Conservation (phyloP, 2,113 vertebrate species). For the Sebastes fasciatus region DNA sequence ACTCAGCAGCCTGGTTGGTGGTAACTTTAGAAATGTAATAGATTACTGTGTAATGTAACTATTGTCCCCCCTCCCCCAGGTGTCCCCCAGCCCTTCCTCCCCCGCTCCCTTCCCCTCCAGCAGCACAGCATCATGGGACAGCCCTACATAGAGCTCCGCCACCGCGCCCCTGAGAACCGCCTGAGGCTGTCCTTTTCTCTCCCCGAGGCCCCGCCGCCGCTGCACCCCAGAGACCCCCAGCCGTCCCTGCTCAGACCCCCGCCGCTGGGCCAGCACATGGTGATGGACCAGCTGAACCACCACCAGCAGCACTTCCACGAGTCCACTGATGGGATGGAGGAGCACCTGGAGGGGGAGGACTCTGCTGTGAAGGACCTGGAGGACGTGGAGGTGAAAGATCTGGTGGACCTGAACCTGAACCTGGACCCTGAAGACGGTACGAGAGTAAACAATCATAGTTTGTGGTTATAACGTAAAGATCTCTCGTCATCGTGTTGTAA, state of each 20-base stretch:
- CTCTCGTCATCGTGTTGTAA: too few species aligned
- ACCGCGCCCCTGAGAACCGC: constrained; percentile 89
- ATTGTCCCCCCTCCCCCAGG: constrained; percentile 54
- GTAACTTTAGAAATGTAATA: too few species aligned
- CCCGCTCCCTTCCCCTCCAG: constrained; percentile 86
- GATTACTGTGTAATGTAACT: too few species aligned
- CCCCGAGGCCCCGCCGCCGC: background rate
- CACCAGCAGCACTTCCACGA: constrained; percentile 48
- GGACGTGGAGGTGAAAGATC: constrained; percentile 97
- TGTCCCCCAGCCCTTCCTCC: constrained; percentile 88
- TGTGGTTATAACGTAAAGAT: too few species aligned
- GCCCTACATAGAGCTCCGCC: constrained; percentile 94
- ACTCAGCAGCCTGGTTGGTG: too few species aligned
- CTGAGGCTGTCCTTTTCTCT: constrained; percentile 85
- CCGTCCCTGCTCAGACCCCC: constrained; percentile 60
- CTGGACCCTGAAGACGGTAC: constrained; percentile 89
- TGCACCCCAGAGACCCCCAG: constrained; percentile 74
- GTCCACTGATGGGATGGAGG: constrained; percentile 80
- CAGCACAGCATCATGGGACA: constrained; percentile 95
- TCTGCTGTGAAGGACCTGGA: constrained; percentile 94
- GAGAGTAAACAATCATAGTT: too few species aligned
- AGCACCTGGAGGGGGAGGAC: constrained; percentile 93
- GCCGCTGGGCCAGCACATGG: constrained; percentile 78
- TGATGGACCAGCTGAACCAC: constrained; percentile 83
- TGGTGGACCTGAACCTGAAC: constrained; percentile 97